Base-by-base conservation (phyloP, 2,797 vertebrate species). In the Kryptolebias ocellatus region DNA sequence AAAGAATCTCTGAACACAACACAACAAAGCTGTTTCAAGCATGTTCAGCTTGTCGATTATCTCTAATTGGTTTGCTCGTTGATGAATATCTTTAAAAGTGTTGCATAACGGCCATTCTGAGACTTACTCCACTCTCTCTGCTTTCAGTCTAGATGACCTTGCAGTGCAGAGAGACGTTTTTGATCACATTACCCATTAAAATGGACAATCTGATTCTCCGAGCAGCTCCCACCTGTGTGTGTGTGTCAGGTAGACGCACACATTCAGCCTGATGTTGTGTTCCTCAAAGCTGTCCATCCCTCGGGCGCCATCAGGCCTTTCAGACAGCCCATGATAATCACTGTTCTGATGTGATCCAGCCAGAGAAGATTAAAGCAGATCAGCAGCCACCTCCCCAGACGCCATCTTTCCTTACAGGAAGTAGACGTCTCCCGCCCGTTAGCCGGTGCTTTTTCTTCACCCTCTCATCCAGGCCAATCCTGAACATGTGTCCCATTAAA, bases 291-390 rank as follows among this genome's bases (percentile, higher is more conserved):
- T 37, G 2, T 61, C 52, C 18, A 9, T 70, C 70, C 74, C 67
- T 59, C 34, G 53, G 74, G 86, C 76, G 47, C 64, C 1, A 74
- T 82, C 88, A 85, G 82, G 71, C 80, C 73, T 82, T 84, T 83
- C 75, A 81, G 78, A 70, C 57, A 5, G 31, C 67, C 67, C 60
- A 42, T 20, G 58, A 80, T 86, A 80, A 85, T 87, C 79, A 71
- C 64, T 15, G 70, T 73, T 51, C 60, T 49, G 80, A 81, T 78
- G 78, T 78, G 54, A 78, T 67, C 55, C 71, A 72, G 67, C 50
- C 66, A 73, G 37, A 63, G 80, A 85, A 83, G 86, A 87, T 84
- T 83, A 83, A 74, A 74, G 73, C 65, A 68, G 66, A 67, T 60
- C 73, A 72, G 63, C 53, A 78, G 70, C 78, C 57, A 1, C 76